Evolutionary conservation across 2,797 vertebrate species (phyloP), one percentile per base, ranked within the genome.

Genomic region (Oryzias sinensis): DNA sequence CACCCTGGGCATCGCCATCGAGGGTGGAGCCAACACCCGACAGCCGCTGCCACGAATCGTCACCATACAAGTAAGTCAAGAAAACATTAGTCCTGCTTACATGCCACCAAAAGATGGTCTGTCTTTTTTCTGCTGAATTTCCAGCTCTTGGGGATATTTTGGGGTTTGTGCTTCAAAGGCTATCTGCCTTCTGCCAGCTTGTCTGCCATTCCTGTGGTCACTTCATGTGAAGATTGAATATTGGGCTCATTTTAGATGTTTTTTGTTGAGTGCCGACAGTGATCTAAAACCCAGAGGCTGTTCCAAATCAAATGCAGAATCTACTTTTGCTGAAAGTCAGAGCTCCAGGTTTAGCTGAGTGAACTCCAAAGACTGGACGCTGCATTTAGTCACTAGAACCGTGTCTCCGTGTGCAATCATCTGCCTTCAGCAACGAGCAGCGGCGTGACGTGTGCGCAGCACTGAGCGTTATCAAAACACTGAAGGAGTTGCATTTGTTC

Each of bases 21-120:
- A 99, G 80, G 97, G 97, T 0, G 97, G 97, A 5, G 97, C 97
- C 11, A 98, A 98, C 87, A 98, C 97, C 0, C 94, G 96, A 18
- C 97, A 99, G 84, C 97, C 97, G 0, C 86, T 99, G 84, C 97
- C 97, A 43, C 92, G 97, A 59, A 98, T 99, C 1, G 97, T 99
- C 83, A 99, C 97, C 1, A 96, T 98, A 81, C 97, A 99, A 94
- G 97, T 98, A 88, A 70, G 87, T 78, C 33, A 11, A 37, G 33
- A 37, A 37, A 4, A 11, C 13, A 37, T 42, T 7, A 13, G 27
- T 27, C 5, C 16, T 18, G 16, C 24, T 37, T 11, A 16, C 57
- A 27, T 44, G 8, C 27, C 16, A 11, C 27, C 25, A 27, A 5
- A 5, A 33, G 9, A 3, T 33, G 20, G 20, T 22, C 20, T 33